Base-by-base conservation (phyloP, 2,888 invertebrate genomes). In the Eledona agricola region DNA sequence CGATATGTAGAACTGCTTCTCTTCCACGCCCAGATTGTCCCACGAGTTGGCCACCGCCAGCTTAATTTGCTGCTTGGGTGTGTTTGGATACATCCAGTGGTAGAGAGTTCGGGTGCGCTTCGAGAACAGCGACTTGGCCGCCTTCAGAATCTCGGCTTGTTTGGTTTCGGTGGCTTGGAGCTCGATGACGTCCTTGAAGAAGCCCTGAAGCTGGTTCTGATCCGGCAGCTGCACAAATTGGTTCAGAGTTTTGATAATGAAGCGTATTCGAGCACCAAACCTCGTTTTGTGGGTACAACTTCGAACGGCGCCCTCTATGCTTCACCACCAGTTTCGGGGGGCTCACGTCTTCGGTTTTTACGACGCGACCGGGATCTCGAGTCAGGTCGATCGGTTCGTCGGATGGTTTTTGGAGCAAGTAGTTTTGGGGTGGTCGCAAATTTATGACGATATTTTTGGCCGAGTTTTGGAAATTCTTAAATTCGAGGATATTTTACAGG, bases 1-100 rank as follows among this genome's bases (percentile, higher is more conserved):
- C 0, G 77, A 76, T 35, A 78, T 70, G 59, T 78, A 78, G 63
- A 78, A 76, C 57, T 76, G 72, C 55, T 78, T 78, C 55, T 78
- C 78, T 29, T 70, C 62, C 3, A 62, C 58, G 0, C 71, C 69
- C 23, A 78, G 61, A 1, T 72, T 72, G 5, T 78, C 76, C 78
- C 78, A 79, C 1, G 75, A 73, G 16, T 69, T 64, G 1, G 72
- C 64, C 1, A 78, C 75, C 0, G 73, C 73, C 1, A 70, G 60
- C 62, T 78, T 78, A 15, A 79, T 65, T 53, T 76, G 75, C 13
- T 69, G 70, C 55, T 77, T 78, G 1, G 77, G 71, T 1, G 74
- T 72, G 17, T 70, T 65, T 0, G 79, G 79, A 55, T 77, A 77
- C 66, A 78, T 72, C 79, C 79, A 79, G 47, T 78, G 77, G 49